Evolutionary conservation across 2,797 vertebrate genomes (phyloP).

Genomic region (Hydrophis major): DNA sequence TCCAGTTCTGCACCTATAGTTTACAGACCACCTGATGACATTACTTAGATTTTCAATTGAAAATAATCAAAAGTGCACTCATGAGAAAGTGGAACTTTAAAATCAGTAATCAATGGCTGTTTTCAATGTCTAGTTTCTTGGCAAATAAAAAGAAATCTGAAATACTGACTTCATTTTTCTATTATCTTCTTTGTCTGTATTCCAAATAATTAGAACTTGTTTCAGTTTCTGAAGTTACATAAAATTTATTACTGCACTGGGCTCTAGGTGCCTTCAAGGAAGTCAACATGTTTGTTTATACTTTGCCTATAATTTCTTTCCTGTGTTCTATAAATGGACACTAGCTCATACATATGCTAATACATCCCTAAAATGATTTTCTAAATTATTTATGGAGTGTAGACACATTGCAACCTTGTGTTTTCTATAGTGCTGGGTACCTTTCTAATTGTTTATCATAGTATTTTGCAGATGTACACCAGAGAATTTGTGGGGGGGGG

Average conservation of each 20-base stretch:
- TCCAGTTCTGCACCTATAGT: not conserved
- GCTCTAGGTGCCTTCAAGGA: not conserved
- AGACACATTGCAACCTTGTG: not conserved
- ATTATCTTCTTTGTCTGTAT: not conserved
- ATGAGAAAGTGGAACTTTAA: not conserved
- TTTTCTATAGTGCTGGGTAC: not conserved
- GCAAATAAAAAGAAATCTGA: not conserved
- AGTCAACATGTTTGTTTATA: not conserved
- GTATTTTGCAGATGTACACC: not conserved
- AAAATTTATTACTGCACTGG: not conserved
- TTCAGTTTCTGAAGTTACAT: not conserved
- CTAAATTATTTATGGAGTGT: not conserved
- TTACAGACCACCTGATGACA: not conserved
- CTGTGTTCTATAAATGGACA: not conserved
- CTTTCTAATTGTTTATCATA: not conserved
- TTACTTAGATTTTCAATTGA: not conserved
- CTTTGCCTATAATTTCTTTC: not conserved
- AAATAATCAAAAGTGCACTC: not conserved
- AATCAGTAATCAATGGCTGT: not conserved
- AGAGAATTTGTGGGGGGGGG: not conserved
- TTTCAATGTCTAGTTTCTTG: not conserved
- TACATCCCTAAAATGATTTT: not conserved
- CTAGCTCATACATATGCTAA: not conserved
- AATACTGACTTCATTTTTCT: not conserved
- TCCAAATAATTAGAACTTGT: not conserved